A percentile compares a stretch with the other conserved stretches of the same genome.
Evolutionary conservation across 2,888 invertebrate species (phyloP).

Genomic region (Pollenia labialis): DNA sequence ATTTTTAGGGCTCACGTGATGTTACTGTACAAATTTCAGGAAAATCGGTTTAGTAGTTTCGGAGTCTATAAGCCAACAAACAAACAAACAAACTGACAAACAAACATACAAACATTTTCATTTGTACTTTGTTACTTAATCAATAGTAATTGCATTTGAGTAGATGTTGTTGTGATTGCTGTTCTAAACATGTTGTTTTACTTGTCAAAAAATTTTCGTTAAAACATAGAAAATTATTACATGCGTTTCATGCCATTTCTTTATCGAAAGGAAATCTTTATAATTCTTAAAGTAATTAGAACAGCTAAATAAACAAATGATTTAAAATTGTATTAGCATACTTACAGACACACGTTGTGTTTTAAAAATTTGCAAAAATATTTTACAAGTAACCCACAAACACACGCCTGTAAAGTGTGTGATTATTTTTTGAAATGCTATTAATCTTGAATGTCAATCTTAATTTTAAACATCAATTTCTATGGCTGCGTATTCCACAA

Average conservation of each 20-base stretch:
- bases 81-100: no score
- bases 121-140: no score
- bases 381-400: not conserved
- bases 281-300: conserved; percentile 50
- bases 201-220: conserved; percentile 8
- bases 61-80: no score
- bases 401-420: not conserved
- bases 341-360: not conserved
- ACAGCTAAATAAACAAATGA: conserved; percentile 30
- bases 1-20: no score
- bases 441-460: conserved; percentile 62
- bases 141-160: no score
- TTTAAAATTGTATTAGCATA: not conserved
- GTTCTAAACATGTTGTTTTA: conserved; percentile 2
- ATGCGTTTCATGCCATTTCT: conserved; percentile 23
- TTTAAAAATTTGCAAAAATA: not conserved
- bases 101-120: no score
- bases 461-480: conserved; percentile 43
- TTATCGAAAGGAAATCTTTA: conserved; percentile 41
- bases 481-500: conserved; percentile 5
- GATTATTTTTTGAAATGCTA: conserved; percentile 25
- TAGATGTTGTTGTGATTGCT: not conserved
- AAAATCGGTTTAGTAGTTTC: no score
- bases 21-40: no score
- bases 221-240: conserved; percentile 39